phyloP scores from a whole-genome alignment of 2,888 invertebrate species.

The Epinotia bilunana region DNA sequence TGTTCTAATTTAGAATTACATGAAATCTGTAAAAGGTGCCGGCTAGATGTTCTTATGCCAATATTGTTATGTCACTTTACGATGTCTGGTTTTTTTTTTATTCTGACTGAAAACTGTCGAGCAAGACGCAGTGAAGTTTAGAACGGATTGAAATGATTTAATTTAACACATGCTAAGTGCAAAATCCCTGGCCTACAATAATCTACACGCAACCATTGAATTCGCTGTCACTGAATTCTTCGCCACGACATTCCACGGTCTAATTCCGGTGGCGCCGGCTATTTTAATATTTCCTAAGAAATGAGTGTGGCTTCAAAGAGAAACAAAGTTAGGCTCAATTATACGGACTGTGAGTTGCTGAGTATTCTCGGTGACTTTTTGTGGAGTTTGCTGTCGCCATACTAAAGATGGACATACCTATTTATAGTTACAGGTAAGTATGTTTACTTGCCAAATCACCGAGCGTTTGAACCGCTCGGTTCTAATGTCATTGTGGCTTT shows the following conservation, averaged over 20 bases:
- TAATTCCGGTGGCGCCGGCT: conserved; percentile 28
- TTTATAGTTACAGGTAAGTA: neutral
- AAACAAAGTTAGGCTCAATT: conserved; percentile 26
- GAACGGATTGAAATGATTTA: neutral
- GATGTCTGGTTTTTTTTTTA: no score
- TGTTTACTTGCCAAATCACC: no score
- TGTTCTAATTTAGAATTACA: no score
- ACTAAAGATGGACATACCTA: neutral
- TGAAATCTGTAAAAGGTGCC: no score
- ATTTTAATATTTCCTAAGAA: conserved; percentile 22
- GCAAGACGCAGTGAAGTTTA: no score
- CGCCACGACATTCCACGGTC: conserved; percentile 6
- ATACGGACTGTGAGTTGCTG: conserved; percentile 11
- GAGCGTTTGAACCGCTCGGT: no score
- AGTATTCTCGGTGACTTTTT: conserved; percentile 5
- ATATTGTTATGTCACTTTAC: no score
- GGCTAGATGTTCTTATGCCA: no score
- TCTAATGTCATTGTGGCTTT: no score
- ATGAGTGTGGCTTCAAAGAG: conserved; percentile 27
- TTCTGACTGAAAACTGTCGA: no score
- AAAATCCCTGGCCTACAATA: neutral
- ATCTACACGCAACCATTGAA: neutral
- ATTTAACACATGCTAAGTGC: no score
- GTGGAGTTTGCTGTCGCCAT: neutral
- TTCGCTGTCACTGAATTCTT: neutral